Conservation (phyloP, 2,888 invertebrate genomes). For the Lasius platythorax region DNA sequence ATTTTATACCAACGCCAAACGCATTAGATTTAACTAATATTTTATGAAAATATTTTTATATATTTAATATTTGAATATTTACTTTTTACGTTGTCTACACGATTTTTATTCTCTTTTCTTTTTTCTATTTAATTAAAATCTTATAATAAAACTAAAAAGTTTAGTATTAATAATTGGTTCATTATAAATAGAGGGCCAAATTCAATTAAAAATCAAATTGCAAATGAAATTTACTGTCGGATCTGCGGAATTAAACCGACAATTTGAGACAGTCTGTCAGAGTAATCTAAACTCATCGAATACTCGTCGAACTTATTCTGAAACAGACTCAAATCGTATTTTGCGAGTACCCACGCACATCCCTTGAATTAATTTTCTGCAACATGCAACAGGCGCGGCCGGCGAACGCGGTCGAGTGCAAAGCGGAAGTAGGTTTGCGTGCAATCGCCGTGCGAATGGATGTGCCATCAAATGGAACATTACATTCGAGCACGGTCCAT, state of each 20-base stretch:
- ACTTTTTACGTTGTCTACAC: neutral
- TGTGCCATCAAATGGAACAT: constrained; percentile 74
- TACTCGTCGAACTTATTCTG: neutral
- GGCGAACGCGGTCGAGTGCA: constrained; percentile 36
- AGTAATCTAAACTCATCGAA: neutral
- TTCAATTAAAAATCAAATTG: neutral
- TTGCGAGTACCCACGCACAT: neutral
- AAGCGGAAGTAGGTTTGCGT: constrained; percentile 75
- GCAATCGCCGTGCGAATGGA: constrained; percentile 74
- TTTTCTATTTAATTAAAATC: neutral
- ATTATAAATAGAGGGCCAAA: neutral
- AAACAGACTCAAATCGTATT: constrained; percentile 14
- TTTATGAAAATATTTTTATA: neutral
- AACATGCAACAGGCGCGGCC: constrained; percentile 70
- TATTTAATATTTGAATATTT: neutral
- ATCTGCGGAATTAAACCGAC: neutral
- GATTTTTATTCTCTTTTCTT: neutral
- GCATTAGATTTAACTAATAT: neutral
- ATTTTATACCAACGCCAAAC: neutral
- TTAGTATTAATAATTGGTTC: neutral
- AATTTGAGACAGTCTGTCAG: neutral
- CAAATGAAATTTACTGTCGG: neutral
- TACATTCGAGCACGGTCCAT: constrained; percentile 54
- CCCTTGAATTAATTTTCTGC: constrained; percentile 45
- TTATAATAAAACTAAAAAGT: neutral